Evolutionary conservation across 2,888 invertebrate species (phyloP).

Genomic region (Busseola fusca): DNA sequence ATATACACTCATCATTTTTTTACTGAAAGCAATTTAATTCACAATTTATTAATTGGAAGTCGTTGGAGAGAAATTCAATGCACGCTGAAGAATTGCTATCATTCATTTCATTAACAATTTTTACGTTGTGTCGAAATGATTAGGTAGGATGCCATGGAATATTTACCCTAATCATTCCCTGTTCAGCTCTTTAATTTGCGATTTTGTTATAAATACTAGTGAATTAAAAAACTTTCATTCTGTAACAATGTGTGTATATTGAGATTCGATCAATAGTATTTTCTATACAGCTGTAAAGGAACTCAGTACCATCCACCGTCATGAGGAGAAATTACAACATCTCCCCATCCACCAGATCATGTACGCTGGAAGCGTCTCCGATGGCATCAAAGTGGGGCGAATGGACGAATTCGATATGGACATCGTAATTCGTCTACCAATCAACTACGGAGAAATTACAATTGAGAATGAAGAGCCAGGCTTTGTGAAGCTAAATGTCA

Average conservation of each 20-base stretch:
- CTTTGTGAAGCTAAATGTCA: slow-evolving; percentile 82
- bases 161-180: not conserved
- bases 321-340: not conserved
- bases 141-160: not conserved
- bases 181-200: not conserved
- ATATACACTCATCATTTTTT: slow-evolving; percentile 2
- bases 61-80: not conserved
- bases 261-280: slow-evolving; percentile 38
- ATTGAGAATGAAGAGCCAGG: slow-evolving; percentile 82
- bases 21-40: not conserved
- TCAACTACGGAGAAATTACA: slow-evolving; percentile 79
- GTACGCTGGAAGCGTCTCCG: slow-evolving; percentile 90
- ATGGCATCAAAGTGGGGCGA: slow-evolving; percentile 89
- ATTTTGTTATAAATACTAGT: not conserved
- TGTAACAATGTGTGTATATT: slow-evolving; percentile 20
- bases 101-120: too few relatives aligned
- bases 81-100: not conserved
- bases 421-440: slow-evolving; percentile 87
- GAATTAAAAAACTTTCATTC: slow-evolving; percentile 12
- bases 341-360: slow-evolving; percentile 66
- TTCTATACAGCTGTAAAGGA: slow-evolving; percentile 12
- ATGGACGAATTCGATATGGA: slow-evolving; percentile 91
- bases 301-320: not conserved
- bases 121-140: too few relatives aligned
- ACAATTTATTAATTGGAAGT: not conserved